Evolutionary conservation across 30 jellyfish, hydroid and myxozoan genomes (phyloP).

Genomic region (Pseudorhiza aurosa): DNA sequence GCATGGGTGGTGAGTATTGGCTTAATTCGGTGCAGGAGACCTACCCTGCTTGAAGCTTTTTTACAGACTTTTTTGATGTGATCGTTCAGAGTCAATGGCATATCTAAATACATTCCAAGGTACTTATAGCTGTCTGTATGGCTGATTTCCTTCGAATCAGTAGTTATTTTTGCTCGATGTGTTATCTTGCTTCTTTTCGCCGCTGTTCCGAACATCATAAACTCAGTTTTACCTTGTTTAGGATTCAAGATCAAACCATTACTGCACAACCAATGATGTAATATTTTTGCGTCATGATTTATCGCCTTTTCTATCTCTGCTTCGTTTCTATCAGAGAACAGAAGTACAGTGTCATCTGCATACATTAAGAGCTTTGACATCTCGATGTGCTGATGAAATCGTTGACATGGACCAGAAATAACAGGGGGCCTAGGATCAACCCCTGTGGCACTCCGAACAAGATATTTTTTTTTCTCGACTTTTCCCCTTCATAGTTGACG

Average conservation of each 20-base stretch:
- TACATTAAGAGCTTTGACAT: constrained; percentile 29
- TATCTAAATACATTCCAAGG: constrained; percentile 45
- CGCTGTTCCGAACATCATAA: constrained; percentile 48
- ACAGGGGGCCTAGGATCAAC: constrained; percentile 56
- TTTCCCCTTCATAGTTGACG: constrained; percentile 65
- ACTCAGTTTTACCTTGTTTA: constrained; percentile 43
- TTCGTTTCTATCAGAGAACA: neutral
- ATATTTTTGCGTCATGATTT: constrained; percentile 18
- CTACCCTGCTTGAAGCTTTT: constrained; percentile 39
- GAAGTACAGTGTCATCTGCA: constrained; percentile 63
- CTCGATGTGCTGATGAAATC: constrained; percentile 55
- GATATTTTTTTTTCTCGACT: constrained; percentile 34
- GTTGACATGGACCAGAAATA: constrained; percentile 59
- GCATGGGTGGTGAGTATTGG: constrained; percentile 50
- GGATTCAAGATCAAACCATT: constrained; percentile 42
- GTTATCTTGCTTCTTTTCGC: constrained; percentile 32
- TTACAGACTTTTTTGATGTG: constrained; percentile 35
- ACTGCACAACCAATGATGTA: constrained; percentile 31
- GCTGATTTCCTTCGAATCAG: constrained; percentile 18
- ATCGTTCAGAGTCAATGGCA: constrained; percentile 33
- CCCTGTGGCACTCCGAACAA: constrained; percentile 74
- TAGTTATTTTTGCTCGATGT: constrained; percentile 11
- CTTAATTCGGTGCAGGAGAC: constrained; percentile 48
- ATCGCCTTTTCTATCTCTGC: constrained; percentile 28
- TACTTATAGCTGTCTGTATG: constrained; percentile 35